Evolutionary conservation across 2,888 invertebrate genomes (phyloP).

Genomic region (Phoronis australis): DNA sequence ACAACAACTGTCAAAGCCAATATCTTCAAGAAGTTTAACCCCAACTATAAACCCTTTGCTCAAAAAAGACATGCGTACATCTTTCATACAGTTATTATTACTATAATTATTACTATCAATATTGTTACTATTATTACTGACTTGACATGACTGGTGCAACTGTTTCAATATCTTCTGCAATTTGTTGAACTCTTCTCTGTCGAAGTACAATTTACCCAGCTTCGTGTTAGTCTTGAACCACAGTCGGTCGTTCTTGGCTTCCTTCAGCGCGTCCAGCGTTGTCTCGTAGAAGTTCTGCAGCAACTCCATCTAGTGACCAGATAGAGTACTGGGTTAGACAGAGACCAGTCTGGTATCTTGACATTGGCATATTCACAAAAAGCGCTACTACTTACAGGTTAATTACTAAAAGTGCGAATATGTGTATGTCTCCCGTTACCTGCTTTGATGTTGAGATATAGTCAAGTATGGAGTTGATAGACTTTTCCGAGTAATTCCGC

Average conservation of each 20-base stretch:
- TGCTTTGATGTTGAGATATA: slow-evolving; percentile 99
- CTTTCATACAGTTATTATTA: no score
- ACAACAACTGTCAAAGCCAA: no score
- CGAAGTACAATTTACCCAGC: slow-evolving; percentile 95
- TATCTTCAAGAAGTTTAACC: no score
- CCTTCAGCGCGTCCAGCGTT: slow-evolving; percentile 63
- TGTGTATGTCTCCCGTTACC: slow-evolving; percentile 63
- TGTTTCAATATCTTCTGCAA: slow-evolving; percentile 95
- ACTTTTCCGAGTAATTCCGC: slow-evolving; percentile 98
- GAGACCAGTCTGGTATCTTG: no score
- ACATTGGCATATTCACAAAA: no score
- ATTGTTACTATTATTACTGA: no score
- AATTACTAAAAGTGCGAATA: background rate
- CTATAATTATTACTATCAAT: no score
- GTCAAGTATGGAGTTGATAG: slow-evolving; percentile 97
- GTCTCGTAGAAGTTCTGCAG: slow-evolving; percentile 97
- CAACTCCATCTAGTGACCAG: slow-evolving; percentile 75
- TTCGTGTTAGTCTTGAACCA: slow-evolving; percentile 99
- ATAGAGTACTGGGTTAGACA: background rate
- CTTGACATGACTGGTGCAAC: slow-evolving; percentile 93
- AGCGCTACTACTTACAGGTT: background rate
- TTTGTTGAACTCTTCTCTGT: slow-evolving; percentile 88
- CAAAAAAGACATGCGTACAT: no score
- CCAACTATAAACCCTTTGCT: no score
- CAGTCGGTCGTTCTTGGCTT: slow-evolving; percentile 96